A percentile compares a stretch with the other conserved stretches of the same genome.
phyloP scores from a whole-genome alignment of 2,113 vertebrate genomes.

The Trinectes maculatus region DNA sequence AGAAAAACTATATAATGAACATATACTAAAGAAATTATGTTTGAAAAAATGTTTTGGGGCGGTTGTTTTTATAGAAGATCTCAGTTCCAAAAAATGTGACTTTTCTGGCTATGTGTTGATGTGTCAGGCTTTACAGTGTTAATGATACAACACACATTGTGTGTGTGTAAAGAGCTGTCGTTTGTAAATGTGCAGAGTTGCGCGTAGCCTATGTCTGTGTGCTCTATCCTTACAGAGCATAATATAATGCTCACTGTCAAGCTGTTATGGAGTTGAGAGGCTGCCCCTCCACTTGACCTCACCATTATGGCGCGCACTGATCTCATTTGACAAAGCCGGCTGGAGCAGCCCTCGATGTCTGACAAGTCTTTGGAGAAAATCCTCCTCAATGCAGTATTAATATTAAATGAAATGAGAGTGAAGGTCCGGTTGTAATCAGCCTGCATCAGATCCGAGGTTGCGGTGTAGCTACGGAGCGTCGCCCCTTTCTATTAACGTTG shows the following conservation, averaged over 20 bases:
- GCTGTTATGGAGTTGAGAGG: conserved; percentile 80
- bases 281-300: conserved; percentile 84
- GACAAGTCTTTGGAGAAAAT: conserved; percentile 80
- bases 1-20: no score
- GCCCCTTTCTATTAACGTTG: conserved; percentile 16
- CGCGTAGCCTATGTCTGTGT: conserved; percentile 26
- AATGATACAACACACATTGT: conserved; percentile 50
- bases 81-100: no score
- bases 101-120: no score
- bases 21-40: no score
- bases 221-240: conserved; percentile 47
- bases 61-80: no score
- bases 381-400: conserved; percentile 73
- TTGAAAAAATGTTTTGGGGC: no score
- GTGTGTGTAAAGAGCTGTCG: conserved; percentile 38
- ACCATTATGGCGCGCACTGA: conserved; percentile 83
- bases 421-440: conserved; percentile 64
- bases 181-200: conserved; percentile 31
- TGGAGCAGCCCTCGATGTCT: conserved; percentile 78
- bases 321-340: conserved; percentile 85
- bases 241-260: conserved; percentile 73
- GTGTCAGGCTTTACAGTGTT: no score
- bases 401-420: conserved; percentile 69
- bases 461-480: conserved; percentile 17
- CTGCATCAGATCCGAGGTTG: conserved; percentile 57